Percentiles rank a stretch among this genome's conserved stretches.
Evolutionary conservation across 2,797 vertebrate genomes (phyloP).

Genomic region (Amazonetta brasiliensis): DNA sequence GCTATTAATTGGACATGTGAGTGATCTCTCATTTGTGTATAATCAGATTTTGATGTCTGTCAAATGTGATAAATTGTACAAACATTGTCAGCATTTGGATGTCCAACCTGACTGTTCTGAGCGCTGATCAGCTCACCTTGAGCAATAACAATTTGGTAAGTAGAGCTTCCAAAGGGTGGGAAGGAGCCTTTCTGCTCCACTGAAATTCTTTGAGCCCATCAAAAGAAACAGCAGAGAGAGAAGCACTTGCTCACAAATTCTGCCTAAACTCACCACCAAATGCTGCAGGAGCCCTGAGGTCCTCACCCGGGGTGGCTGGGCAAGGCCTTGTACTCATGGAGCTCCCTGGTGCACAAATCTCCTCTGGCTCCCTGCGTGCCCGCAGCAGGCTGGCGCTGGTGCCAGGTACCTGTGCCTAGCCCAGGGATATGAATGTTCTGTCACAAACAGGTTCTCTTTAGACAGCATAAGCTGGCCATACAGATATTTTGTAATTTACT

Average conservation of each 20-base stretch:
- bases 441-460: background rate
- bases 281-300: background rate
- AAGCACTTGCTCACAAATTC: background rate
- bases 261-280: background rate
- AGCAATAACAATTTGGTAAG: background rate
- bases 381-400: background rate
- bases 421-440: background rate
- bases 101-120: background rate
- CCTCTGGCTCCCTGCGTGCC: background rate
- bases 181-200: background rate
- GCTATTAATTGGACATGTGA: background rate
- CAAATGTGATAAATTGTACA: background rate
- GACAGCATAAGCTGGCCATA: background rate
- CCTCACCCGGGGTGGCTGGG: background rate
- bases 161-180: background rate
- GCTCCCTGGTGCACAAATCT: background rate
- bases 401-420: background rate
- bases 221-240: background rate
- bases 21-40: background rate
- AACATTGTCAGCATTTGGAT: background rate
- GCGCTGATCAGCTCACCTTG: background rate
- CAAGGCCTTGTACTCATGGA: background rate
- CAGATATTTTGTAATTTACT: background rate
- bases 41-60: background rate
- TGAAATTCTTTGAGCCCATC: background rate